Conservation (phyloP, 2,113 vertebrate genomes). For the Odontesthes bonariensis region DNA sequence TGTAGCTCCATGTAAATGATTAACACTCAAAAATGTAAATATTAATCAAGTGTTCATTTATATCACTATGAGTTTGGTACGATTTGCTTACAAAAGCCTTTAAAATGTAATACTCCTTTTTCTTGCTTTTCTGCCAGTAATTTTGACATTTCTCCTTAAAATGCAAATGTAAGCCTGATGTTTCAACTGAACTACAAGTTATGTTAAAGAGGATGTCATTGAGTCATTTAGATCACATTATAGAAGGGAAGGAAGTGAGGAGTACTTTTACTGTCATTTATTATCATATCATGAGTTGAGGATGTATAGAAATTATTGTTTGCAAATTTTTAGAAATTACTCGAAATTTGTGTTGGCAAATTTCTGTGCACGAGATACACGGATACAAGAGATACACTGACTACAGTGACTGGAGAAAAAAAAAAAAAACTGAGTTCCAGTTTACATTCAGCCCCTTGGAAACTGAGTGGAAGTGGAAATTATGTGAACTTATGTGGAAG, state of each 20-base stretch:
- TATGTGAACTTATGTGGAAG: conserved; percentile 31
- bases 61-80: conserved; percentile 57
- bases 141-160: conserved; percentile 58
- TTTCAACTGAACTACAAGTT: conserved; percentile 60
- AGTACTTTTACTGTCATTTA: neutral
- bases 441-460: conserved; percentile 17
- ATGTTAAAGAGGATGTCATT: conserved; percentile 59
- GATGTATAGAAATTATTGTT: neutral
- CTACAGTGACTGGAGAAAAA: neutral
- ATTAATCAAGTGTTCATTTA: conserved; percentile 70
- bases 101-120: conserved; percentile 46
- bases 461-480: conserved; percentile 26
- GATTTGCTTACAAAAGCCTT: conserved; percentile 56
- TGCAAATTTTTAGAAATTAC: too few species aligned
- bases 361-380: neutral
- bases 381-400: neutral
- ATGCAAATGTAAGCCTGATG: conserved; percentile 53
- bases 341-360: neutral
- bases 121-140: conserved; percentile 53
- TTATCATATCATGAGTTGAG: neutral
- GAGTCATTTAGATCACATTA: conserved; percentile 47
- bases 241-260: conserved; percentile 3
- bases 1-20: conserved; percentile 45
- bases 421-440: neutral
- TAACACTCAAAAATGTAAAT: conserved; percentile 65